Evolutionary conservation across 1,140 invertebrate species (phyloP), one percentile per base, ranked within the genome.

Genomic region (Schlechtendalia chinensis): DNA sequence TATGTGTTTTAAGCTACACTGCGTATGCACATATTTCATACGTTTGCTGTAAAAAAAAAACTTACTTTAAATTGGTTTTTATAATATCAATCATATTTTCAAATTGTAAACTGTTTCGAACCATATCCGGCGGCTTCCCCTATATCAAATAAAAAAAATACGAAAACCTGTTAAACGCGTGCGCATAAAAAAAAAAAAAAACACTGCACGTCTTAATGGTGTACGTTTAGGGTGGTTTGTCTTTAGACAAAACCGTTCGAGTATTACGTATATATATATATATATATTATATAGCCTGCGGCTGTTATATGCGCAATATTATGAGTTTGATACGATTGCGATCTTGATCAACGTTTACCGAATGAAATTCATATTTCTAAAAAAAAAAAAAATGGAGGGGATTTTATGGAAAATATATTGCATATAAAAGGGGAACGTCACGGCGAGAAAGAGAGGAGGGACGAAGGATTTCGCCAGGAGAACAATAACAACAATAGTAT

Each of bases 401-500:
- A 5, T n/a, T 29, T 72, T 54, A 54, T 72, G 27, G 45, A 69
- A 24, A 50, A 17, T 50, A 53, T 71, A 72, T 19, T 29, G 24
- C 1, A n/a, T 54, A 32, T 24, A 54, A 72, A 72, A 72, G 47
- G 69, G 27, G 69, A 54, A 54, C n/a, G 50, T 54, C 16, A 29
- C 29, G n/a, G 24, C 10, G 19, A 24, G 12, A 29, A 27, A 54
- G 24, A 54, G 24, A 10, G 19, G 69, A 24, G 27, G 69, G 47
- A 50, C 32, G 32, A 39, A 39, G 32, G 24, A 53, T 71, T 72
- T 72, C 24, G 16, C 45, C 14, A 22, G n/a, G 56, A 79, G 56
- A 61, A 61, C 58, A 79, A 61, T 79, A 79, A 63, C 45, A 79
- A 79, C 24, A 79, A 61, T 79, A 29, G 24, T 27, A 39, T 12